phyloP scores from a whole-genome alignment of 1,140 invertebrate species.

The Hypothenemus hampei region DNA sequence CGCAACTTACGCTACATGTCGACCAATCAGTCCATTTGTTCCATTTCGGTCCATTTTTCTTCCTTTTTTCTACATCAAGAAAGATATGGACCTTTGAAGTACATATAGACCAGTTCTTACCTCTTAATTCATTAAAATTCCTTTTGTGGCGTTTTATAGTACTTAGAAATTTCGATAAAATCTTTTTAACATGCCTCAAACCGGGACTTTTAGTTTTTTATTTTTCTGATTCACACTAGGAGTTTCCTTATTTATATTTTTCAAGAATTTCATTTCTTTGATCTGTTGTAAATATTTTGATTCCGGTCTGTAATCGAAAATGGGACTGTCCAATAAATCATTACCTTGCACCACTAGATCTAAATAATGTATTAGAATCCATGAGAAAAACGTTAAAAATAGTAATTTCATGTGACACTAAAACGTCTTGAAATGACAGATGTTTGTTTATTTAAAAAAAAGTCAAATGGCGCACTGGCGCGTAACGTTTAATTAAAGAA shows the following conservation, averaged over 20 bases:
- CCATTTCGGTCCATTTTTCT: conserved; percentile 39
- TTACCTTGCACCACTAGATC: neutral
- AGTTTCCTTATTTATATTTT: neutral
- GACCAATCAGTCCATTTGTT: conserved; percentile 56
- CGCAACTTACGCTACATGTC: conserved; percentile 55
- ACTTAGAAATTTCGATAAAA: conserved; percentile 10
- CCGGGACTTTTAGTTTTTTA: neutral
- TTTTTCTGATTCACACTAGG: neutral
- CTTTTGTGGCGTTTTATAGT: conserved; percentile 1
- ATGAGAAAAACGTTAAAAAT: too few species aligned
- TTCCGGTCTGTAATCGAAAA: conserved; percentile 1
- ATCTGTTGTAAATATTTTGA: conserved; percentile 5
- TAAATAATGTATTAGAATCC: too few species aligned
- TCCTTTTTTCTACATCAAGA: neutral
- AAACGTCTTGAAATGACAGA: too few species aligned
- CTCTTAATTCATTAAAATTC: neutral
- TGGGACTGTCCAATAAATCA: neutral
- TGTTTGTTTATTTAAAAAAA: too few species aligned
- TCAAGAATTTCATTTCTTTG: neutral
- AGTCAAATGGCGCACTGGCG: too few species aligned
- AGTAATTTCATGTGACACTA: too few species aligned
- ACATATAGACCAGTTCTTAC: conserved; percentile 3
- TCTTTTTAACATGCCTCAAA: neutral
- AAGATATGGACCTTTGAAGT: neutral
- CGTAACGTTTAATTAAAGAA: too few species aligned